phyloP scores from a whole-genome alignment of 2,888 invertebrate species.

The Yponomeuta cagnagella region DNA sequence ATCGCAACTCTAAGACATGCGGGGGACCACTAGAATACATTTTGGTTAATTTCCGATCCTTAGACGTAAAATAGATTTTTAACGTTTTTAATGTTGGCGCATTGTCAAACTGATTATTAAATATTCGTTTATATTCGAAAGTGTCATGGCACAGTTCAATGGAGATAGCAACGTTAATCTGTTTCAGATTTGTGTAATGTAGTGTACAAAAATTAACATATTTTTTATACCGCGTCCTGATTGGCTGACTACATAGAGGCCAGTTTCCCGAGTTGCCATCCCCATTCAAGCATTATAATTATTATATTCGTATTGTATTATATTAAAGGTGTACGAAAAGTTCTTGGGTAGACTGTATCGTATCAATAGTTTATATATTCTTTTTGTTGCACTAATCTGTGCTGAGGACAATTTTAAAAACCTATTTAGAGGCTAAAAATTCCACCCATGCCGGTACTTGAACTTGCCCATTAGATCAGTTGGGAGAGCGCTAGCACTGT shows the following conservation, averaged over 20 bases:
- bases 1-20: background rate
- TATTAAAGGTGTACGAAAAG: no score
- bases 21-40: background rate
- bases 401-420: no score
- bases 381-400: no score
- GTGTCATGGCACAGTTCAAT: conserved; percentile 15
- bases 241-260: background rate
- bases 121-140: background rate
- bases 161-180: background rate
- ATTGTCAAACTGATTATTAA: conserved; percentile 45
- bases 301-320: no score
- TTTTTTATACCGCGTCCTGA: background rate
- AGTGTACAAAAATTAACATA: background rate
- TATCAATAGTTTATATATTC: no score
- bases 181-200: background rate
- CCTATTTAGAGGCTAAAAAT: no score
- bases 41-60: conserved; percentile 3
- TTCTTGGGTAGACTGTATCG: no score
- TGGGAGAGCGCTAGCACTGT: no score
- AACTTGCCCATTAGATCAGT: no score
- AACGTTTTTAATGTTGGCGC: conserved; percentile 42
- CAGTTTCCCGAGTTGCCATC: background rate
- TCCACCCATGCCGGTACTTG: no score
- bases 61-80: background rate
- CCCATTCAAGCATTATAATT: no score